Conservation (phyloP, 1,140 invertebrate genomes). For the Campoletis sonorensis region DNA sequence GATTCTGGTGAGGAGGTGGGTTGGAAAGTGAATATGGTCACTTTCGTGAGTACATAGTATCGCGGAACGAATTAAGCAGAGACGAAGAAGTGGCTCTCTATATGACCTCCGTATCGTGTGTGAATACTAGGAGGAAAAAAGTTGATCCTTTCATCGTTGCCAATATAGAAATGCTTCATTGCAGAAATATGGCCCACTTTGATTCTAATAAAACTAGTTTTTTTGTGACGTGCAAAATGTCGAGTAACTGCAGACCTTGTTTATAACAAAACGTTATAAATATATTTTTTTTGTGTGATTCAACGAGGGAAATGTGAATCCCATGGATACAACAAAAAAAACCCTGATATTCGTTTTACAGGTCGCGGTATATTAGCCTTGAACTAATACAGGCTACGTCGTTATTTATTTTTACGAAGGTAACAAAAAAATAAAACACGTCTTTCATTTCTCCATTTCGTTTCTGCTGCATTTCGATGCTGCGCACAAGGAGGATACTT, state of each 20-base stretch:
- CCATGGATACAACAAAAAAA: neutral
- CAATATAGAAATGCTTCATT: neutral
- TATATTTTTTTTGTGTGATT: no score
- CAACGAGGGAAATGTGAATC: neutral
- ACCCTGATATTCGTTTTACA: no score
- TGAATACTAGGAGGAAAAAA: neutral
- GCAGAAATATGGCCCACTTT: neutral
- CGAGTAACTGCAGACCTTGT: no score
- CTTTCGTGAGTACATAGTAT: neutral
- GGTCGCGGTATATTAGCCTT: no score
- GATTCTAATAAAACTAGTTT: neutral
- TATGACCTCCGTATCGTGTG: neutral
- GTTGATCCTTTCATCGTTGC: neutral
- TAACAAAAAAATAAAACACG: neutral
- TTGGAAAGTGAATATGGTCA: no score
- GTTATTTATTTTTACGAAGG: neutral
- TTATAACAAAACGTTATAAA: no score
- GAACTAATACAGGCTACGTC: neutral
- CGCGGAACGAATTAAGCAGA: neutral
- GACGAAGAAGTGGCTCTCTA: constrained; percentile 12
- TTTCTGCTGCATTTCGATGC: no score
- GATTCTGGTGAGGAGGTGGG: no score
- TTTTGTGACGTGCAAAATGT: neutral
- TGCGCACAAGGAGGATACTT: no score
- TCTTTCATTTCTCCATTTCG: neutral